A percentile compares a stretch with the other conserved stretches of the same genome.
These are phyloP conservation scores for Arbacia lixula DNA, from an alignment of 53 echinoderm and acorn worm genomes.

Conservation along the genomic window DNA sequence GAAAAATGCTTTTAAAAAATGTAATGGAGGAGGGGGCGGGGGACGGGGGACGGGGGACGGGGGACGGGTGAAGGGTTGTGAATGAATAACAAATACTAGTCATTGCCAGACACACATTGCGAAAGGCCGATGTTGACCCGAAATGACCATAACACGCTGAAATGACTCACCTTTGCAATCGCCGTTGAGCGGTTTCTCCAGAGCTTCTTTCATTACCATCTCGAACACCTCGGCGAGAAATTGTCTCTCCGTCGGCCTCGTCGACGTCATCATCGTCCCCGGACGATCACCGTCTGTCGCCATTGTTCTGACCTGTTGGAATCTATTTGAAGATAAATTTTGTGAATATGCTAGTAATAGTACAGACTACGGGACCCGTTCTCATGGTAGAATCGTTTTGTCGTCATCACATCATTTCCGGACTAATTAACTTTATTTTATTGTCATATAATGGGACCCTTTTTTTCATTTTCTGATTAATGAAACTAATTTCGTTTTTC, in stretches of 20 bases:
- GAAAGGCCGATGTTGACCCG: background rate
- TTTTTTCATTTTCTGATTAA: too few species aligned
- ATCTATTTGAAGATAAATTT: too few species aligned
- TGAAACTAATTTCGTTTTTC: too few species aligned
- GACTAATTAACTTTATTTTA: too few species aligned
- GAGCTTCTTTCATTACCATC: constrained; percentile 29
- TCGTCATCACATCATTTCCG: too few species aligned
- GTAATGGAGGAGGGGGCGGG: background rate
- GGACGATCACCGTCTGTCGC: background rate
- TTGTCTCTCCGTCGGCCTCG: background rate
- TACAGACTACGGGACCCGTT: too few species aligned
- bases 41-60: background rate
- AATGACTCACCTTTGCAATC: constrained; percentile 49
- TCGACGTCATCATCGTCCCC: constrained; percentile 31
- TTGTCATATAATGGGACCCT: too few species aligned
- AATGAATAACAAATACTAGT: too few species aligned
- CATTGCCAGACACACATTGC: too few species aligned
- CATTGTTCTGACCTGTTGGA: too few species aligned
- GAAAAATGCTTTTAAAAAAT: background rate
- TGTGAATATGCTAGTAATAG: too few species aligned
- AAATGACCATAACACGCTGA: background rate
- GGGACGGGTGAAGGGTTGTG: background rate
- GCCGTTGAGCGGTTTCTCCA: constrained; percentile 18
- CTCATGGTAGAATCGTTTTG: too few species aligned
- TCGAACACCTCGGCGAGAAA: constrained; percentile 34